Base-by-base conservation (phyloP, 2,888 invertebrate genomes). In the Synergus itoensis region DNA sequence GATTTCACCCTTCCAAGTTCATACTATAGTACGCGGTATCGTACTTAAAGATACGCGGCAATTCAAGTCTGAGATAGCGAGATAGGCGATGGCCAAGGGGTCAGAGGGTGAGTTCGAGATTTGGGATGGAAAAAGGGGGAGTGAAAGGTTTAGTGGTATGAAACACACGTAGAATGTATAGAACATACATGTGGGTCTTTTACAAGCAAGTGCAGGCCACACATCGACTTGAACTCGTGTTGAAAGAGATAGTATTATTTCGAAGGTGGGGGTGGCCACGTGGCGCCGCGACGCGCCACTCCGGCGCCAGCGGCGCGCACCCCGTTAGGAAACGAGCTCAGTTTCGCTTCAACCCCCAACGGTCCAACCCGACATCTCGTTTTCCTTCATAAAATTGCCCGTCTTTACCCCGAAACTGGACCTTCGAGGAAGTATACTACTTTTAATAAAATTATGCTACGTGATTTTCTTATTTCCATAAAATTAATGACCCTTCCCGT, bases 241-340 rank as follows among this genome's bases (percentile, higher is more conserved):
- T 53, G 36, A 73, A 73, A 73, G 73, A 73, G 53, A 73, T 53
- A n/a, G 73, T 36, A 73, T n/a, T 16, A 53, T 53, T 36, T 53
- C n/a, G 73, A 79, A 69, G 60, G 78, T 79, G 79, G 77, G 84
- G 84, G 83, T 91, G 90, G 90, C 89, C 91, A 91, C 91, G 91
- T 90, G 91, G 91, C 91, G 91, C 91, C 91, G 89, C 88, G 92
- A 89, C 92, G 92, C 92, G 92, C 87, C 92, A 88, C 88, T 85
- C 87, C 88, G 92, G 92, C 92, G 92, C 92, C 92, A 88, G 85
- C 86, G 84, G 86, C 87, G 87, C 89, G 87, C 88, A 85, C 84
- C 86, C 87, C 85, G 80, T 80, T 80, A 75, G 79, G 83, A 84
- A 84, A 85, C 84, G 88, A 84, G 85, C 86, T 86, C 87, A 88